Percentiles rank a stretch among this genome's conserved stretches.
Evolutionary conservation across 2,888 invertebrate genomes (phyloP).

Genomic region (Patella depressa): DNA sequence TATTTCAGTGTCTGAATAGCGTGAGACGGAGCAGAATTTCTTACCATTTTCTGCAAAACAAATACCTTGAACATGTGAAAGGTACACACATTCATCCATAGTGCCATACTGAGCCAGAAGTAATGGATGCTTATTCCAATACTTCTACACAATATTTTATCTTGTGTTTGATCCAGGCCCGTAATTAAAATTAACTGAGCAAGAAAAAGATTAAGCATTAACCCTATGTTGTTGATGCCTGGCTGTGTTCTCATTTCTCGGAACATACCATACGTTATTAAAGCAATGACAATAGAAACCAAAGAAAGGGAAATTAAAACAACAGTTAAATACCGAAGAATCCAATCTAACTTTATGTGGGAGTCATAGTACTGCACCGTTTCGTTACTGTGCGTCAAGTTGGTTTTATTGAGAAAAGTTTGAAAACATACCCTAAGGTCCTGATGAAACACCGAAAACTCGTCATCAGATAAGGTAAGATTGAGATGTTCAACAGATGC

Average conservation of each 20-base stretch:
- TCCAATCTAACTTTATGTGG: background rate
- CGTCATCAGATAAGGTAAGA: background rate
- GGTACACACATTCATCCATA: slow-evolving; percentile 43
- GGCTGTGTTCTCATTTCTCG: slow-evolving; percentile 41
- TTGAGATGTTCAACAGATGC: background rate
- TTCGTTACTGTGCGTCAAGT: background rate
- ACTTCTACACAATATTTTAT: slow-evolving; percentile 27
- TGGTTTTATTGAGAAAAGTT: background rate
- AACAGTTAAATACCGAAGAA: slow-evolving; percentile 25
- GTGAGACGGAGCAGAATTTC: slow-evolving; percentile 4
- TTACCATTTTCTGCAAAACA: slow-evolving; percentile 19
- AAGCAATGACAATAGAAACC: slow-evolving; percentile 32
- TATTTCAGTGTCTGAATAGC: slow-evolving; percentile 9
- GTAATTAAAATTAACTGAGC: slow-evolving; percentile 37
- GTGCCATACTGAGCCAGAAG: slow-evolving; percentile 37
- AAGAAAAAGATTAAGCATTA: slow-evolving; percentile 35
- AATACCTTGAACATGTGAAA: slow-evolving; percentile 47
- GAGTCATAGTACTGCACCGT: background rate
- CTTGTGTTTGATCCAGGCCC: slow-evolving; percentile 23
- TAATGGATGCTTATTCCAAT: slow-evolving; percentile 42
- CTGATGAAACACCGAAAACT: background rate
- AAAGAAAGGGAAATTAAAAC: slow-evolving; percentile 29
- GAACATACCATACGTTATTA: slow-evolving; percentile 38
- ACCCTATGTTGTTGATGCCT: slow-evolving; percentile 43
- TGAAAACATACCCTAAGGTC: background rate